These are phyloP conservation scores for Cantharis nigra DNA, from an alignment of 2,888 invertebrate species.

Conservation along the genomic window DNA sequence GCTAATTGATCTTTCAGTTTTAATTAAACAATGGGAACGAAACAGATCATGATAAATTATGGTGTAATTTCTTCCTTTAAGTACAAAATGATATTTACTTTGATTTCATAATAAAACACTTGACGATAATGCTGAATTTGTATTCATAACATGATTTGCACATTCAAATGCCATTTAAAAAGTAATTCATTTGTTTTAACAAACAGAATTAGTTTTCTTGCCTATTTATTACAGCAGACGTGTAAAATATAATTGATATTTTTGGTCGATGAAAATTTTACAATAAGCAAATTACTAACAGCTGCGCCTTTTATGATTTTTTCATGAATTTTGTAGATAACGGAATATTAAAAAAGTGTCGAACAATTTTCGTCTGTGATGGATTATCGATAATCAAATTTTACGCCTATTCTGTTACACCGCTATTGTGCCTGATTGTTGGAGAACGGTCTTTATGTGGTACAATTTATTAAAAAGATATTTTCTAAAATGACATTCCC, in stretches of 20 bases:
- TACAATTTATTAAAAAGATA: neutral
- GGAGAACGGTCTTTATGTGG: neutral
- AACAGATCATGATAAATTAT: constrained; percentile 7
- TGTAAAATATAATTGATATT: neutral
- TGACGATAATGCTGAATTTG: constrained; percentile 28
- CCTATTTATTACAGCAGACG: neutral
- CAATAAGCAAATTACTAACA: neutral
- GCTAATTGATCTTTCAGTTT: neutral
- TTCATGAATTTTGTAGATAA: neutral
- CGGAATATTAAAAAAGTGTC: constrained; percentile 17
- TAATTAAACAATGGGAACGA: neutral
- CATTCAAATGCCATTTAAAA: constrained; percentile 19
- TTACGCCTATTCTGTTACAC: constrained; percentile 12
- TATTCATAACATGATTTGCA: constrained; percentile 28
- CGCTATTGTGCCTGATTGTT: constrained; percentile 15
- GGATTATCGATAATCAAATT: constrained; percentile 18
- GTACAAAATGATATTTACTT: constrained; percentile 27
- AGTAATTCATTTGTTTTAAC: neutral
- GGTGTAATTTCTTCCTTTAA: constrained; percentile 15
- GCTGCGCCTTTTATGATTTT: neutral
- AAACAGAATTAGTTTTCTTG: neutral
- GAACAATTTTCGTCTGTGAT: constrained; percentile 10
- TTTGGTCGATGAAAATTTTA: neutral
- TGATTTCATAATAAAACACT: constrained; percentile 26
- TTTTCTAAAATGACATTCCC: neutral